phyloP scores from a whole-genome alignment of 2,113 vertebrate species.

The Vulpes lagopus region DNA sequence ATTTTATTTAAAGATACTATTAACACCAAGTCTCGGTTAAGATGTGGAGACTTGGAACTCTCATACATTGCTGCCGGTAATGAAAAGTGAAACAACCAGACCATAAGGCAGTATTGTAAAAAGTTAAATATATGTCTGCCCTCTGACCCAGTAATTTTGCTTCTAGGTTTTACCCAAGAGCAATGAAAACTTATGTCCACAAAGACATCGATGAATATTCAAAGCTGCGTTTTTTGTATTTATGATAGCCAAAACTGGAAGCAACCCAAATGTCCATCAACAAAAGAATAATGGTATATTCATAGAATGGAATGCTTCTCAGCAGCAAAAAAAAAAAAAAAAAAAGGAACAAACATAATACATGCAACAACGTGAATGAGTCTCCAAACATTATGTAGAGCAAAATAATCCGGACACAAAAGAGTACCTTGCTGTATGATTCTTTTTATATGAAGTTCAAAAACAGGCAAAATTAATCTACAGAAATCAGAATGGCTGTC shows the following conservation, averaged over 20 bases:
- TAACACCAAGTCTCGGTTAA: neutral
- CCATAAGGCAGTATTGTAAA: neutral
- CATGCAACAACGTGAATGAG: neutral
- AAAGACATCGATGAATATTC: neutral
- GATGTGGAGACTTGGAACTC: neutral
- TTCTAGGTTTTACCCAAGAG: conserved; percentile 29
- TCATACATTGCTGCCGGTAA: neutral
- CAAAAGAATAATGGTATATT: neutral
- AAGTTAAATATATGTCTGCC: neutral
- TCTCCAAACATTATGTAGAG: neutral
- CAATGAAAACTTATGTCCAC: neutral
- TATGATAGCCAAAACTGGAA: neutral
- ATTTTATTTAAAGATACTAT: neutral
- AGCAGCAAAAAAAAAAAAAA: neutral
- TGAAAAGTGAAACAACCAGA: neutral
- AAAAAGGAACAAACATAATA: neutral
- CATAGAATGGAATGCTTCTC: neutral
- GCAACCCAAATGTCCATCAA: neutral
- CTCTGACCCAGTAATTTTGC: neutral
- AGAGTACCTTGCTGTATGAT: neutral
- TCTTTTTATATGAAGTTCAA: conserved; percentile 1
- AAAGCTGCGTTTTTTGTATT: neutral
- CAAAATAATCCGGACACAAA: neutral
- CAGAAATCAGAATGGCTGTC: neutral
- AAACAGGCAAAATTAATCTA: neutral